Percentiles rank a stretch among this genome's conserved stretches.
These are phyloP conservation scores for Falco cherrug DNA, from an alignment of 2,797 vertebrate genomes.

Conservation along the genomic window DNA sequence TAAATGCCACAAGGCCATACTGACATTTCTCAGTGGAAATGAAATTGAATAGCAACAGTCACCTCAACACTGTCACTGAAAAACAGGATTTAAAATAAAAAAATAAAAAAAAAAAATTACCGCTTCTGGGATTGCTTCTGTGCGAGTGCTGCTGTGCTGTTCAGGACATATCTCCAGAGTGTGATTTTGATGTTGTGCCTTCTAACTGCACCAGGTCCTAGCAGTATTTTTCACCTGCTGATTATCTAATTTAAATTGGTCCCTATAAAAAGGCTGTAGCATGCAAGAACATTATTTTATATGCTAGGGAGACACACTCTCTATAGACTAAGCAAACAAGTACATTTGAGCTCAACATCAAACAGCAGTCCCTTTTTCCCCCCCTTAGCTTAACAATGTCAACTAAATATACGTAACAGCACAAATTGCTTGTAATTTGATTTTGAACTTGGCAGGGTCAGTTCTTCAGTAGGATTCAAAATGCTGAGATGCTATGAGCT, in stretches of 20 bases:
- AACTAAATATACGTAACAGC: not conserved
- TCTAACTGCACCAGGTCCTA: not conserved
- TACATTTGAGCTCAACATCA: not conserved
- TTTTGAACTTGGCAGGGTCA: slow-evolving; percentile 19
- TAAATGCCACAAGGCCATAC: not conserved
- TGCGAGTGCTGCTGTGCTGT: not conserved
- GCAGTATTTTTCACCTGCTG: not conserved
- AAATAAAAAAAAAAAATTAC: not conserved
- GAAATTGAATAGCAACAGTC: not conserved
- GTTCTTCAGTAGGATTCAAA: not conserved
- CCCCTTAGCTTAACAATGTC: not conserved
- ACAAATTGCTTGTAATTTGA: slow-evolving; percentile 17
- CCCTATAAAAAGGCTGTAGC: not conserved
- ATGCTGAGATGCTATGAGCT: not conserved
- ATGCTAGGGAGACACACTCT: not conserved
- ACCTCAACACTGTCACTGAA: not conserved
- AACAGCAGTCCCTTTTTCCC: fast-evolving
- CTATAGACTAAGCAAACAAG: not conserved
- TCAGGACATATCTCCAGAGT: not conserved
- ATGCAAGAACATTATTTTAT: not conserved
- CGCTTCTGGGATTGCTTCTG: not conserved
- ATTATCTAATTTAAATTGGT: not conserved
- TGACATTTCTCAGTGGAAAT: not conserved
- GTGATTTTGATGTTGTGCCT: not conserved
- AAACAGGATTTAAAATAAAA: not conserved